phyloP scores from a whole-genome alignment of 2,888 invertebrate species.

The Cephus runcator region DNA sequence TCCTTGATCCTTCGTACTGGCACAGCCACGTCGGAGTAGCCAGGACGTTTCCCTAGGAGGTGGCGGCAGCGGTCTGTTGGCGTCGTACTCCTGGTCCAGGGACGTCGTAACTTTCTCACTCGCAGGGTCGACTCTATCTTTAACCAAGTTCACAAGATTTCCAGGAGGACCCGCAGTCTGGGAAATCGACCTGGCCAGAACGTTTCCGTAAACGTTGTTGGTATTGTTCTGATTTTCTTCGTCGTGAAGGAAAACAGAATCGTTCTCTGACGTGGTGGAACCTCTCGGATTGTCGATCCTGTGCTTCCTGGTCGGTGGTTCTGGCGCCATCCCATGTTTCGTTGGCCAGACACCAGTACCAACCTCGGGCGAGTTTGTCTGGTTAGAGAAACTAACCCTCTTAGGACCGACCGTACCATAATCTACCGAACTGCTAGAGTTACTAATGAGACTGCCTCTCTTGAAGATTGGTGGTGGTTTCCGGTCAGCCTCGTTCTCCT shows the following conservation, averaged over 20 bases:
- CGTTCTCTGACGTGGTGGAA: slow-evolving; percentile 33
- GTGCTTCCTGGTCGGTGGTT: slow-evolving; percentile 56
- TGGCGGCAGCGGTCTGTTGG: slow-evolving; percentile 64
- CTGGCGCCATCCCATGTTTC: slow-evolving; percentile 63
- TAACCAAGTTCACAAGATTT: neutral
- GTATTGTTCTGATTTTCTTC: slow-evolving; percentile 32
- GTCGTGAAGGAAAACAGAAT: slow-evolving; percentile 36
- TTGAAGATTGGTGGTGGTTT: slow-evolving; percentile 67
- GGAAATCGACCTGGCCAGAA: slow-evolving; percentile 15
- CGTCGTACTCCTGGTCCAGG: slow-evolving; percentile 49
- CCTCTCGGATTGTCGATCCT: slow-evolving; percentile 39
- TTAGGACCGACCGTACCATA: slow-evolving; percentile 63
- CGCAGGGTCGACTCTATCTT: neutral
- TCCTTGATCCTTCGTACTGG: slow-evolving; percentile 29
- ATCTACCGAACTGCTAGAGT: slow-evolving; percentile 53
- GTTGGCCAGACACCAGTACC: slow-evolving; percentile 65
- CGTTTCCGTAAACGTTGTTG: slow-evolving; percentile 35
- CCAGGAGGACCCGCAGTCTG: neutral
- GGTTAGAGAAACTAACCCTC: slow-evolving; percentile 68
- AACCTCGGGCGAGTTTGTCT: slow-evolving; percentile 37
- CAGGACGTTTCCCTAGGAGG: slow-evolving; percentile 44
- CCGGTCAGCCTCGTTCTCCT: slow-evolving; percentile 31
- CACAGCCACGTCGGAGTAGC: slow-evolving; percentile 29
- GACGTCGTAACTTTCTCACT: neutral
- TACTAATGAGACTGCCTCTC: slow-evolving; percentile 67